A percentile compares a stretch with the other conserved stretches of the same genome.
Conservation (phyloP, 1,140 invertebrate species). For the Drosophila mauritiana region DNA sequence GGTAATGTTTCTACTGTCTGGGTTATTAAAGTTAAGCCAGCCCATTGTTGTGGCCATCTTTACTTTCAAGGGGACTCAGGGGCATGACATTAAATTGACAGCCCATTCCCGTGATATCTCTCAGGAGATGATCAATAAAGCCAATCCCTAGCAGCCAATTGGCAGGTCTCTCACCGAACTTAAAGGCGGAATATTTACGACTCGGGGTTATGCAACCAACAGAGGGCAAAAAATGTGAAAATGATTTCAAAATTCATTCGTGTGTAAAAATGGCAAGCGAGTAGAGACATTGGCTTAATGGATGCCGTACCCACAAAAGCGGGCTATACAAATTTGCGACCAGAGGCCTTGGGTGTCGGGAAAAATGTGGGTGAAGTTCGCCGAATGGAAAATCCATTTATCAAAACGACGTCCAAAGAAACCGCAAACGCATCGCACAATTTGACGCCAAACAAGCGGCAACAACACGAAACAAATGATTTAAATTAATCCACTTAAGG, state of each 20-base stretch:
- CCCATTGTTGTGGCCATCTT: slow-evolving; percentile 33
- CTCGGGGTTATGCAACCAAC: slow-evolving; percentile 20
- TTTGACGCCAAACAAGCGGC: slow-evolving; percentile 35
- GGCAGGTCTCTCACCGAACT: slow-evolving; percentile 40
- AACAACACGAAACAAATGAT: slow-evolving; percentile 68
- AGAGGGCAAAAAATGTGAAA: slow-evolving; percentile 25
- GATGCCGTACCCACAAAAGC: slow-evolving; percentile 41
- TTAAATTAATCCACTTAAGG: slow-evolving; percentile 78
- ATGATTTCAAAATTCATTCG: slow-evolving; percentile 62
- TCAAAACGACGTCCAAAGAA: slow-evolving; percentile 53
- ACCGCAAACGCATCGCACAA: slow-evolving; percentile 51
- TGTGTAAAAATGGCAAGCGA: slow-evolving; percentile 56
- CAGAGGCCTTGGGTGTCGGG: slow-evolving; percentile 3
- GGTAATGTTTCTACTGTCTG: slow-evolving; percentile 30
- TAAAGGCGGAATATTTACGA: slow-evolving; percentile 17
- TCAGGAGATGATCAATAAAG: slow-evolving; percentile 68
- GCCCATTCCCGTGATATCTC: slow-evolving; percentile 43
- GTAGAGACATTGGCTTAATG: slow-evolving; percentile 49
- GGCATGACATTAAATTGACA: slow-evolving; percentile 58
- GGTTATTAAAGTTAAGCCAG: slow-evolving; percentile 61
- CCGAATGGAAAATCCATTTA: slow-evolving; percentile 73
- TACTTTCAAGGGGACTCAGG: slow-evolving; percentile 46
- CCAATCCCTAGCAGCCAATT: slow-evolving; percentile 59
- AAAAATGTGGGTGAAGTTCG: slow-evolving; percentile 36
- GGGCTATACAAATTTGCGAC: slow-evolving; percentile 40